phyloP scores from a whole-genome alignment of 2,888 invertebrate genomes.

The Amorpha juglandis region DNA sequence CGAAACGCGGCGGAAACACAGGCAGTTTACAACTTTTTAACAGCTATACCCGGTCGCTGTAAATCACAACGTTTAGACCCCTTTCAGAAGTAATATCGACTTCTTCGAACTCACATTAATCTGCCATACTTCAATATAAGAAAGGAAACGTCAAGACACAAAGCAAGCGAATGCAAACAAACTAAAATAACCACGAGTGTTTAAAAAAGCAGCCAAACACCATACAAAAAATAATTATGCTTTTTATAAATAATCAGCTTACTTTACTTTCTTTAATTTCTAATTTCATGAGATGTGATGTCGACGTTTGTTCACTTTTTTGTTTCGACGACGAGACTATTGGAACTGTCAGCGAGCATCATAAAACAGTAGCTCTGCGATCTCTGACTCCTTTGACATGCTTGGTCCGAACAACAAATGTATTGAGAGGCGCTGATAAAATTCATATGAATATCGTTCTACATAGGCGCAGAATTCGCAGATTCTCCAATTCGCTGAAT shows the following conservation, averaged over 20 bases:
- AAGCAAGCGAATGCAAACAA: conserved; percentile 59
- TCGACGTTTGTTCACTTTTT: conserved; percentile 41
- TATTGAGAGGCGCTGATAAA: conserved; percentile 32
- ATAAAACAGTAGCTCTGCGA: conserved; percentile 68
- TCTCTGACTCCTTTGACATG: conserved; percentile 55
- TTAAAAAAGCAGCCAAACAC: conserved; percentile 32
- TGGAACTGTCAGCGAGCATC: conserved; percentile 67
- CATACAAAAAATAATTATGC: not conserved
- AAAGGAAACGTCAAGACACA: conserved; percentile 73
- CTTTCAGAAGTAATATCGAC: conserved; percentile 81
- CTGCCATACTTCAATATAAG: conserved; percentile 77
- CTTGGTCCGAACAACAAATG: conserved; percentile 43
- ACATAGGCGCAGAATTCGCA: not conserved
- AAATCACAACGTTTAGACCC: conserved; percentile 79
- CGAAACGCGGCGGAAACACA: conserved; percentile 76
- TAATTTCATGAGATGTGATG: conserved; percentile 39
- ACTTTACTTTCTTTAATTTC: conserved; percentile 39
- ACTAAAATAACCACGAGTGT: conserved; percentile 38
- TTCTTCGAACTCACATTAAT: conserved; percentile 83
- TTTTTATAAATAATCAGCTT: conserved; percentile 22
- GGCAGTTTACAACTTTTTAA: conserved; percentile 83
- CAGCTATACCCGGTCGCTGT: conserved; percentile 72
- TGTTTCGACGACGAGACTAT: conserved; percentile 55
- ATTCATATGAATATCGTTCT: not conserved
- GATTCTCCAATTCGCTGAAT: too few relatives aligned